Percentiles rank a stretch among this genome's conserved stretches.
Conservation (phyloP, 92 coral and sea anemone genomes). For the Phenganax stokvisi region DNA sequence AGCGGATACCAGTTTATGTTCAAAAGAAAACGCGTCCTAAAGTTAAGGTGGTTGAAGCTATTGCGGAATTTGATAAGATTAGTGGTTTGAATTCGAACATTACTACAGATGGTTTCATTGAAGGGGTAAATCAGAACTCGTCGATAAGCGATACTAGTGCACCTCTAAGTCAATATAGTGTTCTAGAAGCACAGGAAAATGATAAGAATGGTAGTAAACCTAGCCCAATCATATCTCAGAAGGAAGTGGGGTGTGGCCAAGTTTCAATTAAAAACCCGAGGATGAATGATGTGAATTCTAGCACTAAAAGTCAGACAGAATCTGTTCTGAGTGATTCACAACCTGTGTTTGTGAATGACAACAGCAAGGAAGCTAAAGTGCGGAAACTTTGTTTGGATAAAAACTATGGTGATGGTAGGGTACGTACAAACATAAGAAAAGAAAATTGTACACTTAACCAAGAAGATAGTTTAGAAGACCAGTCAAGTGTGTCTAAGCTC, state of each 20-base stretch:
- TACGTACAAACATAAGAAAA: slow-evolving; percentile 27
- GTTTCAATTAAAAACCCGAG: neutral
- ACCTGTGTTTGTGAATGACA: slow-evolving; percentile 8
- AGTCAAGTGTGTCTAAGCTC: neutral
- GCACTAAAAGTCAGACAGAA: neutral
- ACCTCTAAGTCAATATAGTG: neutral
- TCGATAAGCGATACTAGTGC: neutral
- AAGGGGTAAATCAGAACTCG: neutral
- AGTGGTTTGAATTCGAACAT: neutral
- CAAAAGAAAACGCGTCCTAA: neutral
- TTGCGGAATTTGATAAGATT: neutral
- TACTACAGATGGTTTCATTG: neutral
- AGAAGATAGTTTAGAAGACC: neutral
- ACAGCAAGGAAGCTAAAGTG: slow-evolving; percentile 1
- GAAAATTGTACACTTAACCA: slow-evolving; percentile 42
- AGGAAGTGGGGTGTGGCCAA: neutral
- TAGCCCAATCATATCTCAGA: slow-evolving; percentile 3
- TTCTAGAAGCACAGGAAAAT: neutral
- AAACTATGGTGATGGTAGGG: slow-evolving; percentile 24
- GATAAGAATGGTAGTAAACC: neutral
- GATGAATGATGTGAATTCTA: neutral
- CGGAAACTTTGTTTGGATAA: slow-evolving; percentile 10
- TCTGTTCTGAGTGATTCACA: neutral
- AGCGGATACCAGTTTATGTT: slow-evolving; percentile 56
- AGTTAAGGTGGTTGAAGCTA: neutral